Percentiles rank a stretch among this genome's conserved stretches.
Evolutionary conservation across 2,888 invertebrate species (phyloP).

Genomic region (Pycnomerus fuliginosus): DNA sequence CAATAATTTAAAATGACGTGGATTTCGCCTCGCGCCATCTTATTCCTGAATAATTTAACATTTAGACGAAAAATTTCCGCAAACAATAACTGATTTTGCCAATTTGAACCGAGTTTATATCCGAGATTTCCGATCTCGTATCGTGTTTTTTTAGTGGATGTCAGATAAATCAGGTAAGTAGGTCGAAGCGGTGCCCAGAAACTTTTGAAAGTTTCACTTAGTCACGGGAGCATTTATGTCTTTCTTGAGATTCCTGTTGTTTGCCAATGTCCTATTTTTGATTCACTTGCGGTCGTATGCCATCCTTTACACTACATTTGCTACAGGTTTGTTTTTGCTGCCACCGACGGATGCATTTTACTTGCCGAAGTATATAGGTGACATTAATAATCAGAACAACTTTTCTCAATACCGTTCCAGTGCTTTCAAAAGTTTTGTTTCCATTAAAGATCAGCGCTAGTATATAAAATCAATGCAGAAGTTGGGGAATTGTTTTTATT

Average conservation of each 20-base stretch:
- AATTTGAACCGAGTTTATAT: constrained; percentile 7
- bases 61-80: constrained; percentile 18
- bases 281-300: constrained; percentile 11
- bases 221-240: constrained; percentile 11
- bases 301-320: constrained; percentile 22
- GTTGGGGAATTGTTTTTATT: too few relatives aligned
- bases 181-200: constrained; percentile 44
- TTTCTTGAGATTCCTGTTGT: constrained; percentile 21
- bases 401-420: too few relatives aligned
- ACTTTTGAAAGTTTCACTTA: constrained; percentile 29
- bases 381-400: constrained; percentile 22
- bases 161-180: constrained; percentile 45
- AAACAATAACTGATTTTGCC: not conserved
- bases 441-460: too few relatives aligned
- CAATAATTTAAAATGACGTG: constrained; percentile 27
- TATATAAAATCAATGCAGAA: too few relatives aligned
- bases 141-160: constrained; percentile 36
- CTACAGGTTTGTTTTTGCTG: constrained; percentile 23
- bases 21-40: constrained; percentile 19
- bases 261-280: constrained; percentile 20
- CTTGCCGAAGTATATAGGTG: constrained; percentile 14
- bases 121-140: constrained; percentile 38
- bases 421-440: too few relatives aligned
- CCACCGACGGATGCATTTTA: constrained; percentile 20
- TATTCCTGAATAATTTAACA: constrained; percentile 22